phyloP scores from a whole-genome alignment of 2,888 invertebrate species.

The Eutolmus rufibarbis region DNA sequence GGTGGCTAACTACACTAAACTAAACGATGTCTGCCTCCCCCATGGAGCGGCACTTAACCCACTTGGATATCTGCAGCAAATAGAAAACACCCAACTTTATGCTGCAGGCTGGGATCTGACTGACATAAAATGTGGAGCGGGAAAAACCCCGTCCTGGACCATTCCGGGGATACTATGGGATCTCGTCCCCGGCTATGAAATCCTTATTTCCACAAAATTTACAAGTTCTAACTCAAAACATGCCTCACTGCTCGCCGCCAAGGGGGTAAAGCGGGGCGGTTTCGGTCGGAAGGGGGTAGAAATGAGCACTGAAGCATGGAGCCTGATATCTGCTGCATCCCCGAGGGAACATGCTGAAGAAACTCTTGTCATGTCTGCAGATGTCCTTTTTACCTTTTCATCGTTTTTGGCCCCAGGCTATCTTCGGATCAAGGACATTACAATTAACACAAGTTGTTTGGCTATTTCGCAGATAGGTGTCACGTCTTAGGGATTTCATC shows the following conservation, averaged over 20 bases:
- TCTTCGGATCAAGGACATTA: background rate
- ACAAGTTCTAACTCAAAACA: constrained; percentile 38
- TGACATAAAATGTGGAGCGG: background rate
- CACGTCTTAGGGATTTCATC: background rate
- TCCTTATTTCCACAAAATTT: constrained; percentile 31
- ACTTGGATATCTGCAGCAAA: background rate
- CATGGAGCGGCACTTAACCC: background rate
- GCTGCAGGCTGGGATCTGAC: background rate
- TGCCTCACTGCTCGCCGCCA: background rate
- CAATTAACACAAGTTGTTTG: background rate
- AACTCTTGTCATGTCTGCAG: background rate
- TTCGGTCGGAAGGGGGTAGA: background rate
- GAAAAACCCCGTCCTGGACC: background rate
- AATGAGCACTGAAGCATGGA: background rate
- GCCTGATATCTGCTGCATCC: background rate
- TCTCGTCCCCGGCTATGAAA: background rate
- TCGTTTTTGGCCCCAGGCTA: background rate
- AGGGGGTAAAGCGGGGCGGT: too few relatives aligned
- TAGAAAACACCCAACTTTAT: background rate
- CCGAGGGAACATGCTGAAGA: background rate
- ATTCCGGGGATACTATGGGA: background rate
- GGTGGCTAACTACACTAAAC: background rate
- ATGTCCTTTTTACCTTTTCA: background rate
- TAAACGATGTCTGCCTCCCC: background rate
- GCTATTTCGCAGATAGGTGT: background rate